Base-by-base conservation (phyloP, 2,113 vertebrate species). In the Lathamus discolor region DNA sequence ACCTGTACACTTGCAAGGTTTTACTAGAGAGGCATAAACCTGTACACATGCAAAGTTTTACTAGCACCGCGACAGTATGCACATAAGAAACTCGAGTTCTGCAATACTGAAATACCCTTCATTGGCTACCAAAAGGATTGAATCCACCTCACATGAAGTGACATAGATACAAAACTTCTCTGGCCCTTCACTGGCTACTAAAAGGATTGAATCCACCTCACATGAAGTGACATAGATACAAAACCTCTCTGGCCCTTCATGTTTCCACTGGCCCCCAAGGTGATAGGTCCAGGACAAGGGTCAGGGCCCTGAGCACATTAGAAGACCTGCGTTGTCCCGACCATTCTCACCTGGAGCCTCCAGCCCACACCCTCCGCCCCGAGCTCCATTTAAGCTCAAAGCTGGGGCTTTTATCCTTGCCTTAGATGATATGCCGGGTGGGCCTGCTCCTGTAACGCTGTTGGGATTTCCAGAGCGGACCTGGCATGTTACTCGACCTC, bases 361-460 rank as follows among this genome's bases (percentile, higher is more conserved):
- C n/a, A 2, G 1, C 29, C 44, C 67, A 9, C 33, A 2, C 0
- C 52, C 52, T 9, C 43, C 2, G 11, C 33, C 54, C 43, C 11
- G 8, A 11, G 15, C 41, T 33, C 44, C 16, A 9, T 27, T 33
- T 39, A 48, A 49, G 14, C 39, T 2, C 49, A 24, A 4, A 44
- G 18, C 7, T 0, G 29, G 2, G 2, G 11, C 6, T 11, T 4
- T n/a, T 0, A 0, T 4, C 1, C 0, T 4, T 17, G 5, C 4
- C 6, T 11, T 0, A 0, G 1, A 6, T 19, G 6, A 1, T 13
- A 0, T 2, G 3, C 2, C 0, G 17, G 17, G 23, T 4, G 3
- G n/a, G 17, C 4, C 4, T 2, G 0, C 12, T 20, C 7, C 25
- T 1, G 13, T 0, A 2, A 17, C 2, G 20, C 9, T 1, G 14